A percentile compares a stretch with the other conserved stretches of the same genome.
Conservation (phyloP, 2,113 vertebrate genomes). For the Gymnarchus niloticus region DNA sequence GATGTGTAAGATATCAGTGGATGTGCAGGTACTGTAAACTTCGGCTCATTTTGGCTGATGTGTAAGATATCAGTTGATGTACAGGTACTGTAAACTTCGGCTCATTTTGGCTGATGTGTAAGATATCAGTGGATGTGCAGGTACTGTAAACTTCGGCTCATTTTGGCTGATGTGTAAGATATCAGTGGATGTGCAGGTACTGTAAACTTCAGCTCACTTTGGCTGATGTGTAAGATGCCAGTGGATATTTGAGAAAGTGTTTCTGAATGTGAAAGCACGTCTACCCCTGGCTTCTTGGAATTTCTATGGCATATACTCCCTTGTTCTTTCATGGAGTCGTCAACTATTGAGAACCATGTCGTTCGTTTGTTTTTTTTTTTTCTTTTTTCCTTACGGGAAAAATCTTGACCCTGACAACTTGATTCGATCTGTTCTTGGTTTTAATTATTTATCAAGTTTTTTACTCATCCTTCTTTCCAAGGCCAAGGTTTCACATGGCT, state of each 20-base stretch:
- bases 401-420: slow-evolving; percentile 1
- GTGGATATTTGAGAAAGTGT: not conserved
- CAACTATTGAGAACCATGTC: not conserved
- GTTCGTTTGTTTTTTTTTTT: not conserved
- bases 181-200: not conserved
- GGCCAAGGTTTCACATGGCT: not conserved
- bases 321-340: not conserved
- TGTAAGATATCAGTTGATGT: not conserved
- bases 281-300: not conserved
- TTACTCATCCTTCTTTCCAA: not conserved
- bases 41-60: not conserved
- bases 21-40: not conserved
- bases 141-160: not conserved
- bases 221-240: not conserved
- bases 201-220: too few relatives aligned
- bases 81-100: not conserved
- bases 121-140: not conserved
- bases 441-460: not conserved
- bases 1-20: not conserved
- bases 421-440: slow-evolving; percentile 5
- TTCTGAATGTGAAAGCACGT: not conserved
- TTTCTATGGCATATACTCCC: not conserved
- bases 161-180: not conserved
- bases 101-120: too few relatives aligned
- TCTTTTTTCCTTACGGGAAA: not conserved